phyloP scores from a whole-genome alignment of 2,888 invertebrate genomes.

The Lordiphosa andalusiaca region DNA sequence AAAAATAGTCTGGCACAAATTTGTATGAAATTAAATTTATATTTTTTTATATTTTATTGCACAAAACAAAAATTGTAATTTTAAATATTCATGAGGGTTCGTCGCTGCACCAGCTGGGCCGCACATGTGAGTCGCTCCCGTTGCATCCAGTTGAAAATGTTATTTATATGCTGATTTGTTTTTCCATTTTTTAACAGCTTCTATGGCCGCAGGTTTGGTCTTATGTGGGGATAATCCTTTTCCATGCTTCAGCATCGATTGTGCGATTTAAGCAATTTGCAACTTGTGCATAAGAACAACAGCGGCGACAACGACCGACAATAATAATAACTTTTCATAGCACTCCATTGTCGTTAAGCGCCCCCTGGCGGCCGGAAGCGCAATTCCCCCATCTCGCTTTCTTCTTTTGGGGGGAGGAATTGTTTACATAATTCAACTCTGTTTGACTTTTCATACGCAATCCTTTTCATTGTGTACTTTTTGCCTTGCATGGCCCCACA shows the following conservation, averaged over 20 bases:
- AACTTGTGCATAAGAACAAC: constrained; percentile 26
- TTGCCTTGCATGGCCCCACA: background rate
- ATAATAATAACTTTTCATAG: constrained; percentile 66
- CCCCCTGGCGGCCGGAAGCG: constrained; percentile 14
- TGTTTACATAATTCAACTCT: background rate
- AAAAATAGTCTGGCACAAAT: background rate
- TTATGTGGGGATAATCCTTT: constrained; percentile 12
- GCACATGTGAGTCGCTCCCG: no score
- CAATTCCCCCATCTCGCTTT: constrained; percentile 16
- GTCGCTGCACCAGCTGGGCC: no score
- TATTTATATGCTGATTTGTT: constrained; percentile 12
- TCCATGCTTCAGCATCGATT: constrained; percentile 32
- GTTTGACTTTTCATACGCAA: constrained; percentile 17
- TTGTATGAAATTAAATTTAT: no score
- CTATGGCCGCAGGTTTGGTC: constrained; percentile 1
- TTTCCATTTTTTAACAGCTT: background rate
- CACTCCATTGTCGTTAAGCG: constrained; percentile 40
- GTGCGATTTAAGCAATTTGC: constrained; percentile 57
- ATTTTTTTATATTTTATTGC: no score
- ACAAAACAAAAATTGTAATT: background rate
- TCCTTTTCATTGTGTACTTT: constrained; percentile 20
- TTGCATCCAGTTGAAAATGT: constrained; percentile 3
- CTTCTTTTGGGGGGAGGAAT: constrained; percentile 1
- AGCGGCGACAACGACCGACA: constrained; percentile 33
- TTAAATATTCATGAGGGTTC: constrained; percentile 3